These are phyloP conservation scores for Eucera pruinosa DNA, from an alignment of 2,888 invertebrate species.

Conservation along the genomic window DNA sequence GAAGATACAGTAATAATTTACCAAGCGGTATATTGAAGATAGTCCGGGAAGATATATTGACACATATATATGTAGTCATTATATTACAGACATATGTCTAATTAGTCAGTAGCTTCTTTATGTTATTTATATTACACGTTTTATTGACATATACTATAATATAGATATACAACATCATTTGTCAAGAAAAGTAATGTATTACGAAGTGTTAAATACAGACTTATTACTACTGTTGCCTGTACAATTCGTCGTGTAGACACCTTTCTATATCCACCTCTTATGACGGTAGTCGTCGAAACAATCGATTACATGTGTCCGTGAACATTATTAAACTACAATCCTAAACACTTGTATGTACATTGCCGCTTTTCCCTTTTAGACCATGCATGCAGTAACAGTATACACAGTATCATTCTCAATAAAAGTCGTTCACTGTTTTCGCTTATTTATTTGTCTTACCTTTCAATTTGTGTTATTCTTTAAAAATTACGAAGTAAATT, in stretches of 20 bases:
- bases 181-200: neutral
- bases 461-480: no score
- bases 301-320: conserved; percentile 1
- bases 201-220: neutral
- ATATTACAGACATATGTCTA: neutral
- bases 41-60: neutral
- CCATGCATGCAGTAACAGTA: no score
- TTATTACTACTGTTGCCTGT: conserved; percentile 4
- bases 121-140: neutral
- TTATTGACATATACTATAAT: neutral
- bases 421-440: no score
- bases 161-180: neutral
- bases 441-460: no score
- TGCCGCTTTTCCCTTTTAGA: neutral
- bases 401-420: no score
- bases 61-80: neutral
- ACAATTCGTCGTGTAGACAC: neutral
- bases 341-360: no score
- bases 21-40: neutral
- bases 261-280: conserved; percentile 1
- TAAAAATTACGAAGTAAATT: no score
- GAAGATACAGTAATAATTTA: neutral
- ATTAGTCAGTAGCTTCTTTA: neutral
- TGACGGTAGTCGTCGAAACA: neutral
- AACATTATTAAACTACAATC: neutral